Evolutionary conservation across 2,888 invertebrate species (phyloP).

Genomic region (Geotrupes spiniger): DNA sequence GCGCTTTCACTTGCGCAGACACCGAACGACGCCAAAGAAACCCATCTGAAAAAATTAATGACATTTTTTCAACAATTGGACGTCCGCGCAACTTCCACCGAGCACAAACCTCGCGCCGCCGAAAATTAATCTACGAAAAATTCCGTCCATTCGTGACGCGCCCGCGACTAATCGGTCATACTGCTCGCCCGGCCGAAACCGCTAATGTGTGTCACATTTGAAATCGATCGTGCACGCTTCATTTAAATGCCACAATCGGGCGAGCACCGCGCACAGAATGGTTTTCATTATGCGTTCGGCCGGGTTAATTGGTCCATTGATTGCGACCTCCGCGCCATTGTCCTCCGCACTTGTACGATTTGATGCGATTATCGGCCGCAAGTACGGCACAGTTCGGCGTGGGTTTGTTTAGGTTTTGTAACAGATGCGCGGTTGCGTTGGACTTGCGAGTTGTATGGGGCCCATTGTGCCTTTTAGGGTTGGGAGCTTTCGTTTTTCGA

Average conservation of each 20-base stretch:
- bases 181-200: neutral
- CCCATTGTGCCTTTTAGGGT: constrained; percentile 1
- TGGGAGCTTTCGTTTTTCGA: neutral
- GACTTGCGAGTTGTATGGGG: neutral
- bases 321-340: constrained; percentile 20
- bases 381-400: neutral
- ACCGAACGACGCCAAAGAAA: no score
- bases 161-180: neutral
- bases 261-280: constrained; percentile 16
- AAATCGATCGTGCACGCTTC: neutral
- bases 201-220: neutral
- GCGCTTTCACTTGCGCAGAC: no score
- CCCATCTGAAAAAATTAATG: no score
- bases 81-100: no score
- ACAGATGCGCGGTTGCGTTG: neutral
- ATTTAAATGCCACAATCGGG: constrained; percentile 17
- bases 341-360: constrained; percentile 16
- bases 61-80: no score
- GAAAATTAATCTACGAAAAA: no score
- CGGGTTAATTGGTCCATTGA: constrained; percentile 27
- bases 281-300: constrained; percentile 9
- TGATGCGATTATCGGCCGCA: constrained; percentile 2
- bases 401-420: neutral
- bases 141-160: no score
- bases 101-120: no score